Base-by-base conservation (phyloP, 2,888 invertebrate genomes). In the Eristalinus aeneus region DNA sequence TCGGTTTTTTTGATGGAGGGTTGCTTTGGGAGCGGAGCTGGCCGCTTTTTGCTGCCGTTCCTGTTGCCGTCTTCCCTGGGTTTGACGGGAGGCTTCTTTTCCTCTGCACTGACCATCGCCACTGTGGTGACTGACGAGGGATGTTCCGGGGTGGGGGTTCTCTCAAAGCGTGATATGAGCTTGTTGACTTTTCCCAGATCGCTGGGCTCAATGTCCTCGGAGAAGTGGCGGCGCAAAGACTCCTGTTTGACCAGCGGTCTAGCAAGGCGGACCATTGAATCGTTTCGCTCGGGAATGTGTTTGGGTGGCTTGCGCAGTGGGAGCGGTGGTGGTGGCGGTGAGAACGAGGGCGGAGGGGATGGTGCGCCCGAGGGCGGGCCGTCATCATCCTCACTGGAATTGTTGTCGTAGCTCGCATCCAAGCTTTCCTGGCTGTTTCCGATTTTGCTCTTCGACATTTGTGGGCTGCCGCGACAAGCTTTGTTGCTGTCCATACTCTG, bases 171-270 rank as follows among this genome's bases (percentile, higher is more conserved):
- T 0, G 91, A 90, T 61, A 92, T 92, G 20, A 92, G 84, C 84
- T 92, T 92, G 63, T 92, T 92, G 2, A 92, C 92, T 73, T 92
- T 92, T 32, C 92, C 92, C 11, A 92, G 86, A 75, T 92, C 91
- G 12, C 87, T 87, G 2, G 91, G 91, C 73, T 90, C 90, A 58
- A 92, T 90, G 75, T 91, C 92, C 68, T 92, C 92, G 27, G 88
- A 90, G 87, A 90, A 92, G 61, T 91, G 90, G 12, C 91, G 89
- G 23, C 92, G 90, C 61, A 92, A 64, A 2, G 92, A 92, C 46
- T 90, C 89, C 65, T 92, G 92, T 83, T 92, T 92, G 1, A 92
- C 91, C 68, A 92, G 82, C 5, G 92, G 92, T 71, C 90, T 91
- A 1, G 89, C 82, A 0, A 90, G 88, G 1, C 91, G 89, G 16